Percentiles rank a stretch among this genome's conserved stretches.
phyloP scores from a whole-genome alignment of 2,888 invertebrate species.

The Leptothorax acervorum region DNA sequence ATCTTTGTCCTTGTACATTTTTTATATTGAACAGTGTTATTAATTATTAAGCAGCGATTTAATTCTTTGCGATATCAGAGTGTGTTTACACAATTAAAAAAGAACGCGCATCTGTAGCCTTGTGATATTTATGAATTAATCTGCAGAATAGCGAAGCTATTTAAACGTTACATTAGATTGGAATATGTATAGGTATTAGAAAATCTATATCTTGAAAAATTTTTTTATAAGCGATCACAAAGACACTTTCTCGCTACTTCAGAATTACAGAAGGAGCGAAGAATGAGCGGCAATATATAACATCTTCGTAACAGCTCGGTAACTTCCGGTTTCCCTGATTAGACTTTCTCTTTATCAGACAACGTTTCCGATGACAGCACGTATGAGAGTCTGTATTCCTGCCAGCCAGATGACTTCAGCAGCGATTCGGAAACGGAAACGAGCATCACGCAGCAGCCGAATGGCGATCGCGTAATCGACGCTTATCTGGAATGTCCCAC shows the following conservation, averaged over 20 bases:
- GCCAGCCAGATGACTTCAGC: slow-evolving; percentile 78
- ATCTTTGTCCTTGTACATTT: too few species aligned
- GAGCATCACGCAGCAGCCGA: slow-evolving; percentile 34
- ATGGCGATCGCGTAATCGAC: slow-evolving; percentile 13
- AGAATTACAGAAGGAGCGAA: neutral
- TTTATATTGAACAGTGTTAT: too few species aligned
- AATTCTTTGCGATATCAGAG: neutral
- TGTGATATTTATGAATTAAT: neutral
- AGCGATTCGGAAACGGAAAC: slow-evolving; percentile 74
- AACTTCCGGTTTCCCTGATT: neutral
- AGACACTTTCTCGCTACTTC: neutral
- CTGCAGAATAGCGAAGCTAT: neutral
- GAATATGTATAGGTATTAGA: neutral
- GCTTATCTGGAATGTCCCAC: slow-evolving; percentile 76
- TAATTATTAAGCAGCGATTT: neutral
- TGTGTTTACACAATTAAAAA: neutral
- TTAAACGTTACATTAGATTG: neutral
- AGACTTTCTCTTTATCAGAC: slow-evolving; percentile 69
- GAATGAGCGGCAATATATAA: neutral
- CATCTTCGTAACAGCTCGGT: neutral
- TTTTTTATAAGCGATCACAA: neutral
- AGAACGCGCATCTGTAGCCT: neutral
- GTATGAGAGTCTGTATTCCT: slow-evolving; percentile 81
- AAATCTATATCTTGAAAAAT: neutral
- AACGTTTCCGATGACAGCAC: slow-evolving; percentile 82